Percentiles rank a stretch among this genome's conserved stretches.
phyloP scores from a whole-genome alignment of 1,140 invertebrate species.

The Atta cephalotes region DNA sequence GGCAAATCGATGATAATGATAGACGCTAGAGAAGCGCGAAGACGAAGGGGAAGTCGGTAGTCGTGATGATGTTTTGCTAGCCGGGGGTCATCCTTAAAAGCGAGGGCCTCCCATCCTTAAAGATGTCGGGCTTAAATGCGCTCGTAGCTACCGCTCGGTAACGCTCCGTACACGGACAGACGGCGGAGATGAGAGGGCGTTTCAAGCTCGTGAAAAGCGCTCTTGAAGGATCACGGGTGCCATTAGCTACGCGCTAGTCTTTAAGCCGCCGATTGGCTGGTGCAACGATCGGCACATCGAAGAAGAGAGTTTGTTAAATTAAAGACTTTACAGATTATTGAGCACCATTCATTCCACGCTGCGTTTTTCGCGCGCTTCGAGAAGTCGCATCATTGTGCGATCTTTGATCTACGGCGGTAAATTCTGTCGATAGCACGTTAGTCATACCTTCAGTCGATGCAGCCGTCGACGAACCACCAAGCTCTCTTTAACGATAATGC shows the following conservation, averaged over 20 bases:
- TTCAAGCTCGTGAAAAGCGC: constrained; percentile 53
- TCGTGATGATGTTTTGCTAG: constrained; percentile 55
- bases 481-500: neutral
- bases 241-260: constrained; percentile 48
- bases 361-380: constrained; percentile 27
- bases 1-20: constrained; percentile 15
- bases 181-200: constrained; percentile 58
- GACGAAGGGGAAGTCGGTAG: constrained; percentile 39
- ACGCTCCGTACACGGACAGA: neutral
- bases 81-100: constrained; percentile 41
- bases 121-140: constrained; percentile 27
- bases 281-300: constrained; percentile 44
- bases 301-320: constrained; percentile 38
- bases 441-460: neutral
- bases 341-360: constrained; percentile 60
- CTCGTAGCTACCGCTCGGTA: constrained; percentile 8
- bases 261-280: constrained; percentile 15
- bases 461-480: neutral
- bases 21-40: constrained; percentile 10
- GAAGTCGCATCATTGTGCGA: constrained; percentile 12
- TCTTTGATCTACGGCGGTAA: constrained; percentile 56
- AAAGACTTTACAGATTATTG: constrained; percentile 73
- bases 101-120: constrained; percentile 2
- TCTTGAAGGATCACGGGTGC: constrained; percentile 19
- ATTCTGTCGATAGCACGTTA: constrained; percentile 26